Percentiles rank a stretch among this genome's conserved stretches.
These are phyloP conservation scores for Acrocephalus kingi DNA, from an alignment of 2,113 vertebrate species.

Conservation along the genomic window DNA sequence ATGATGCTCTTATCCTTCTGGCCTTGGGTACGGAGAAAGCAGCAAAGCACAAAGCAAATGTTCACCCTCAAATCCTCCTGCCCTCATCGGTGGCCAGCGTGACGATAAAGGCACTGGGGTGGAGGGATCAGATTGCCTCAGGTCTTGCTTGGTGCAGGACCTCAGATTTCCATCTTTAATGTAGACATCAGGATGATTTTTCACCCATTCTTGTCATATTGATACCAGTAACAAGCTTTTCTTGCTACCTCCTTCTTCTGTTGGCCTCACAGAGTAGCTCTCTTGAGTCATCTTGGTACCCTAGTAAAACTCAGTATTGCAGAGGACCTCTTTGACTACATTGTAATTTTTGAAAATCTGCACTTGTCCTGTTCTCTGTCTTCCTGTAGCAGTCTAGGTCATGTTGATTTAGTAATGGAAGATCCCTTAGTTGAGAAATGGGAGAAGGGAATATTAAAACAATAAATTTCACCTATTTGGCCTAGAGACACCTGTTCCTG, in stretches of 20 bases:
- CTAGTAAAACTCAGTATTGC: not conserved
- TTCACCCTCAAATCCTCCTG: not conserved
- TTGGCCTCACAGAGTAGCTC: not conserved
- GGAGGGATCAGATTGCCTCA: not conserved
- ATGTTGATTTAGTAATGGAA: not conserved
- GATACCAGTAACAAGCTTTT: not conserved
- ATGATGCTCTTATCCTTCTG: not conserved
- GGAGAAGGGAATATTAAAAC: constrained; percentile 26
- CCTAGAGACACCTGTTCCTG: not conserved
- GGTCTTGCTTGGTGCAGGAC: not conserved
- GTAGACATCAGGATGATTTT: not conserved
- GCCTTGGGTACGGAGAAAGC: not conserved
- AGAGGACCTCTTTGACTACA: not conserved
- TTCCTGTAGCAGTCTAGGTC: not conserved
- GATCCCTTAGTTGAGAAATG: not conserved
- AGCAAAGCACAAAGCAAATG: not conserved
- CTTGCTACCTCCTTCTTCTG: not conserved
- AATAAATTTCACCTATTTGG: constrained; percentile 3
- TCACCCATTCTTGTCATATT: not conserved
- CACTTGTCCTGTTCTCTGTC: not conserved
- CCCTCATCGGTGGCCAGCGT: not conserved
- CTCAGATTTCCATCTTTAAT: not conserved
- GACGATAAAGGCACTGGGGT: not conserved
- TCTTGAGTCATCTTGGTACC: not conserved
- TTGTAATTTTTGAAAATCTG: not conserved